phyloP scores from a whole-genome alignment of 2,113 vertebrate species.

The Strix aluco region DNA sequence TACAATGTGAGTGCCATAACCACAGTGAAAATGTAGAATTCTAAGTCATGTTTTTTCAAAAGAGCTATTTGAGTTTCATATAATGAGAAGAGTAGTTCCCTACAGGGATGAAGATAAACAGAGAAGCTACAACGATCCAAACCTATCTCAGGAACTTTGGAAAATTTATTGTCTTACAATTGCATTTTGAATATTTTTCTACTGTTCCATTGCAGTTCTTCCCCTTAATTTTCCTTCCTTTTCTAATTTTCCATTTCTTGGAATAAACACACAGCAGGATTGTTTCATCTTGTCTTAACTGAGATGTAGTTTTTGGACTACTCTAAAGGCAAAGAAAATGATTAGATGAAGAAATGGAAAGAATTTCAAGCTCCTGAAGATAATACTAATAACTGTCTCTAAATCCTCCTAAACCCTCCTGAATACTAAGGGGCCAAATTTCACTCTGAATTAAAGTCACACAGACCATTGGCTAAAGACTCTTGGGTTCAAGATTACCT shows the following conservation, averaged over 20 bases:
- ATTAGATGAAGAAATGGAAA: not conserved
- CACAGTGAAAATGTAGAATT: not conserved
- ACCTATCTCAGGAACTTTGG: not conserved
- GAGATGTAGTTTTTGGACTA: not conserved
- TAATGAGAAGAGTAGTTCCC: not conserved
- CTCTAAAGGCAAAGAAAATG: not conserved
- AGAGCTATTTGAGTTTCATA: not conserved
- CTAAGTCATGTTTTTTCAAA: not conserved
- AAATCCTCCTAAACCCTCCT: not conserved
- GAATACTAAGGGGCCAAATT: not conserved
- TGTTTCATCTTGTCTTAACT: not conserved
- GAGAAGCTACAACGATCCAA: not conserved
- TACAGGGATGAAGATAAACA: not conserved
- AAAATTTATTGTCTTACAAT: not conserved
- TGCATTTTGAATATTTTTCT: conserved; percentile 21
- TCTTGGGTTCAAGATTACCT: not conserved
- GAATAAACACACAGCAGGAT: not conserved
- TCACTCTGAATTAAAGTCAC: not conserved
- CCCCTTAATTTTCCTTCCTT: not conserved
- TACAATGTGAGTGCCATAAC: not conserved
- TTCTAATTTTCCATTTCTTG: not conserved
- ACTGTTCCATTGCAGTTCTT: not conserved
- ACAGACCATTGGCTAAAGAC: not conserved
- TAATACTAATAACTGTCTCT: not conserved
- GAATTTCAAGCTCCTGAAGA: not conserved